phyloP scores from a whole-genome alignment of 2,888 invertebrate genomes.

The Linnaemya tessellans region DNA sequence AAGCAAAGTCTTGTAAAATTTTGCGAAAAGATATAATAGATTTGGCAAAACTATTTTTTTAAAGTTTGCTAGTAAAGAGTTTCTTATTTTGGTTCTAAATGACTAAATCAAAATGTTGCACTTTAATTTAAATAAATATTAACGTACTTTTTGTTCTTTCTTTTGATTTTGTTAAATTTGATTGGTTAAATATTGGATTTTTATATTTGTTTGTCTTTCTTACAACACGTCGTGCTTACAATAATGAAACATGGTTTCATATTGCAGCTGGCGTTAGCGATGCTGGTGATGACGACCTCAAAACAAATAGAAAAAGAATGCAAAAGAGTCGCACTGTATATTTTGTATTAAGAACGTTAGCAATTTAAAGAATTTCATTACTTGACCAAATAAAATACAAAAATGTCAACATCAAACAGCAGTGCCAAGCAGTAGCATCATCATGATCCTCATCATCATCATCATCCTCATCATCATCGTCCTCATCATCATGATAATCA shows the following conservation, averaged over 20 bases:
- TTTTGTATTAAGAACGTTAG: slow-evolving; percentile 52
- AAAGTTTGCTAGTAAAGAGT: neutral
- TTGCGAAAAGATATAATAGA: neutral
- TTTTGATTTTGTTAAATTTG: neutral
- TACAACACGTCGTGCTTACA: slow-evolving; percentile 13
- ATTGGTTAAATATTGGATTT: slow-evolving; percentile 39
- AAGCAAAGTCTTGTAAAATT: neutral
- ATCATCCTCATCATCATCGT: neutral
- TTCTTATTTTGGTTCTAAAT: neutral
- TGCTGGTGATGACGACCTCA: slow-evolving; percentile 40
- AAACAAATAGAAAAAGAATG: slow-evolving; percentile 12
- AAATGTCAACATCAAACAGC: slow-evolving; percentile 22
- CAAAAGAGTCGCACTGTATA: neutral
- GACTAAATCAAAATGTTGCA: neutral
- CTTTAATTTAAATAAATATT: slow-evolving; percentile 17
- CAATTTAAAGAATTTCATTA: slow-evolving; percentile 63
- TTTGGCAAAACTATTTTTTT: neutral
- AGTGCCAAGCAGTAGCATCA: slow-evolving; percentile 7
- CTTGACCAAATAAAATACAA: slow-evolving; percentile 51
- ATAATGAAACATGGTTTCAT: slow-evolving; percentile 22
- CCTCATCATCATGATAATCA: neutral
- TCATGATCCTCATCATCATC: neutral
- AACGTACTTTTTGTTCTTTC: neutral
- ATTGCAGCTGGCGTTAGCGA: neutral
- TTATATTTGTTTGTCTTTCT: slow-evolving; percentile 23